Conservation (phyloP, 2,888 invertebrate species). For the Micoletzkya japonica region DNA sequence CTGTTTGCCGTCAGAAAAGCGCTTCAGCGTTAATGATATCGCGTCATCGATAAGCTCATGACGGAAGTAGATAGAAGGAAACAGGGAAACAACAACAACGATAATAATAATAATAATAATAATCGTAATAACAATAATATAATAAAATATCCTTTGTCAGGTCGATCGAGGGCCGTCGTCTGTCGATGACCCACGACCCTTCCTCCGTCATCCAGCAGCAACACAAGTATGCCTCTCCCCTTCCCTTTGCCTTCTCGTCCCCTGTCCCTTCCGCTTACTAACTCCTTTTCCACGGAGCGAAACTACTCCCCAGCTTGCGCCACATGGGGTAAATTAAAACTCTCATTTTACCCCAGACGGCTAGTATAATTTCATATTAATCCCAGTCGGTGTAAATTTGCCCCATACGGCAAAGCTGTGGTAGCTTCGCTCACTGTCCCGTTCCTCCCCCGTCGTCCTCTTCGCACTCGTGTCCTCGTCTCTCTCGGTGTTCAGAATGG, state of each 20-base stretch:
- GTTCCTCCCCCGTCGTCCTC: not conserved
- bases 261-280: too few relatives aligned
- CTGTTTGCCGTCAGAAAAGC: too few relatives aligned
- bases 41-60: too few relatives aligned
- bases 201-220: not conserved
- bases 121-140: too few relatives aligned
- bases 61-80: not conserved
- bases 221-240: not conserved
- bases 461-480: constrained; percentile 2
- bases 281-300: too few relatives aligned
- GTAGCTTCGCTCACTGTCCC: not conserved
- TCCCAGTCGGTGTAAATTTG: too few relatives aligned
- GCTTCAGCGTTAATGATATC: too few relatives aligned
- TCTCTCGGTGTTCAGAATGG: not conserved
- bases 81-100: not conserved
- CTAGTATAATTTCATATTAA: too few relatives aligned
- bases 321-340: not conserved
- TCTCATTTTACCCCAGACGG: too few relatives aligned
- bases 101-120: not conserved
- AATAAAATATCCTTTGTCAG: constrained; percentile 8
- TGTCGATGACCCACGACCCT: constrained; percentile 42
- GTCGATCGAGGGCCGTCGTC: constrained; percentile 41
- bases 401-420: too few relatives aligned
- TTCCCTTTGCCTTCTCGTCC: not conserved
- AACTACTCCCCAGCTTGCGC: too few relatives aligned